Base-by-base conservation (phyloP, 2,888 invertebrate genomes). In the Microplitis manilae region DNA sequence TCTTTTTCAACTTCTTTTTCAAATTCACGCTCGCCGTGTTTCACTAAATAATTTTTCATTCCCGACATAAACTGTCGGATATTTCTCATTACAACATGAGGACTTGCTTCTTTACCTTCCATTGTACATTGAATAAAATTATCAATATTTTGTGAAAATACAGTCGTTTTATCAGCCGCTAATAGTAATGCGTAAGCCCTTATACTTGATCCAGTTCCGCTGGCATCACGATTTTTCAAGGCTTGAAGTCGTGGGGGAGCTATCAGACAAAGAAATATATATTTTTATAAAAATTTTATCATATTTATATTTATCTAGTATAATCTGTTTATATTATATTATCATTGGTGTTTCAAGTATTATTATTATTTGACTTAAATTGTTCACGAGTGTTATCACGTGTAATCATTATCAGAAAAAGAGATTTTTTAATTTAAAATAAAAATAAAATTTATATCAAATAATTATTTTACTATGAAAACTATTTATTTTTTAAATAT, bases 1-100 rank as follows among this genome's bases (percentile, higher is more conserved):
- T 97, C 96, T 85, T 94, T 93, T 89, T 97, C 96, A 68, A 98
- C 96, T 88, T 98, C 95, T 84, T 94, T 95, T 87, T 97, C 96
- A 88, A 98, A 96, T 84, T 96, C 96, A 79, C 96, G 94, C 88
- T 98, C 98, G 17, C 98, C 98, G 85, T 98, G 97, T 86, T 98
- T 98, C 50, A 98, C 96, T 79, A 98, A 92, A 90, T 98, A 99
- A 90, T 99, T 99, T 90, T 98, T 98, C 95, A 99, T 98, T 76
- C 98, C 98, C 15, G 96, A 98, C 96, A 98, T 98, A 89, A 98
- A 99, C 90, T 98, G 98, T 0, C 98, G 93, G 92, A 98, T 96
- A 86, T 96, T 96, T 79, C 96, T 92, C 96, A 96, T 96, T 81
- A 96, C 96, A 77, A 96, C 93, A 90, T 96, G 95, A 0, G 97